These are phyloP conservation scores for Aphaenogaster ashmeadi DNA, from an alignment of 1,140 invertebrate species.

Conservation along the genomic window DNA sequence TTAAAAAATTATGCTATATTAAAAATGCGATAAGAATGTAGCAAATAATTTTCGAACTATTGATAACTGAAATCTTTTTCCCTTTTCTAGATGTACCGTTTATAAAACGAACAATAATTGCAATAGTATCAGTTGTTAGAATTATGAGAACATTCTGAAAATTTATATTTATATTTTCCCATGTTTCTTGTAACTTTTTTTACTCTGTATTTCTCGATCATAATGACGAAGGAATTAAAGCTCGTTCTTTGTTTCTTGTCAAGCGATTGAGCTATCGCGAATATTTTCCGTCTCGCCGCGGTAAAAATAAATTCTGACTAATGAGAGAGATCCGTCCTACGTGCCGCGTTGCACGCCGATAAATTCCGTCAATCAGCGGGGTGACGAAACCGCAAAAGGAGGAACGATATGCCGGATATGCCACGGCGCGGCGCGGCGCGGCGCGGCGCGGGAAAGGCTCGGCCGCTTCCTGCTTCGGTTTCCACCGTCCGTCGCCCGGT, in stretches of 20 bases:
- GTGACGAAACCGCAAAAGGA: slow-evolving; percentile 25
- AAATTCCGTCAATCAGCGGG: slow-evolving; percentile 47
- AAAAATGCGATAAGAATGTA: neutral
- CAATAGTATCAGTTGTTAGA: neutral
- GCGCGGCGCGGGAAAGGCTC: slow-evolving; percentile 5
- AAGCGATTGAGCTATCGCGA: slow-evolving; percentile 21
- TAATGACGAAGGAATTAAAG: neutral
- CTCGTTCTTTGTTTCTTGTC: slow-evolving; percentile 27
- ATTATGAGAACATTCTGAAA: neutral
- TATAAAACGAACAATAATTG: neutral
- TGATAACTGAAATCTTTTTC: neutral
- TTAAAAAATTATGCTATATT: neutral
- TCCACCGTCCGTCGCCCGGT: slow-evolving; percentile 36
- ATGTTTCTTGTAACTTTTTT: neutral
- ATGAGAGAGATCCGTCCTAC: slow-evolving; percentile 33
- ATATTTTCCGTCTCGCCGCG: slow-evolving; percentile 15
- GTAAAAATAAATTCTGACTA: slow-evolving; percentile 62
- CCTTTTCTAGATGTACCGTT: neutral
- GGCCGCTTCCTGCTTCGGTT: slow-evolving; percentile 42
- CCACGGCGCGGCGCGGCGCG: neutral
- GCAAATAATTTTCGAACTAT: neutral
- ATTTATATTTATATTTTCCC: neutral
- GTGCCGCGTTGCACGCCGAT: slow-evolving; percentile 32
- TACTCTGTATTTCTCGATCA: neutral
- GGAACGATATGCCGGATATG: neutral